Evolutionary conservation across 2,888 invertebrate species (phyloP).

Genomic region (Himalopsyche kuldschensis): DNA sequence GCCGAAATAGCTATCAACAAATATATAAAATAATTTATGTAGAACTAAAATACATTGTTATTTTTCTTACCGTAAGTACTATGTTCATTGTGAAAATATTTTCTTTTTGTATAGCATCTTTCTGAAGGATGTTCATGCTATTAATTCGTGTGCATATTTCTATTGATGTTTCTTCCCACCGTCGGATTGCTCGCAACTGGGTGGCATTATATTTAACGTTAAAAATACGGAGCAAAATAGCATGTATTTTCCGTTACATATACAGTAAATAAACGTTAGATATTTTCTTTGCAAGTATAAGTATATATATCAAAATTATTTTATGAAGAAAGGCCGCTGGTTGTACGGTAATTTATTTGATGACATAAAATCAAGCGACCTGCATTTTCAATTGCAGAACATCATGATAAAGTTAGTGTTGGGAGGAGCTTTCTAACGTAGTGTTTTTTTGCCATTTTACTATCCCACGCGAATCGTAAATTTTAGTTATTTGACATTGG

Average conservation of each 20-base stretch:
- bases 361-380: neutral
- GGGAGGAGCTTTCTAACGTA: neutral
- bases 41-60: too few species aligned
- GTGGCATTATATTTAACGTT: neutral
- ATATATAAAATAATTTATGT: too few species aligned
- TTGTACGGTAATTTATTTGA: neutral
- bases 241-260: neutral
- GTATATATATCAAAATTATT: neutral
- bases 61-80: too few species aligned
- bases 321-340: neutral
- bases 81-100: too few species aligned
- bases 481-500: neutral
- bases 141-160: too few species aligned
- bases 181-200: neutral
- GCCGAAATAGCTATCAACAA: too few species aligned
- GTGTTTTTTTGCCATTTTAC: neutral
- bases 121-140: too few species aligned
- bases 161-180: too few species aligned
- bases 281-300: neutral
- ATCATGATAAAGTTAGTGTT: neutral
- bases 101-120: too few species aligned
- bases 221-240: neutral
- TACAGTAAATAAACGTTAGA: neutral
- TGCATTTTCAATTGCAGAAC: neutral
- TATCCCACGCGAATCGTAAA: neutral